Conservation (phyloP, 2,113 vertebrate genomes). For the Cinclus cinclus region DNA sequence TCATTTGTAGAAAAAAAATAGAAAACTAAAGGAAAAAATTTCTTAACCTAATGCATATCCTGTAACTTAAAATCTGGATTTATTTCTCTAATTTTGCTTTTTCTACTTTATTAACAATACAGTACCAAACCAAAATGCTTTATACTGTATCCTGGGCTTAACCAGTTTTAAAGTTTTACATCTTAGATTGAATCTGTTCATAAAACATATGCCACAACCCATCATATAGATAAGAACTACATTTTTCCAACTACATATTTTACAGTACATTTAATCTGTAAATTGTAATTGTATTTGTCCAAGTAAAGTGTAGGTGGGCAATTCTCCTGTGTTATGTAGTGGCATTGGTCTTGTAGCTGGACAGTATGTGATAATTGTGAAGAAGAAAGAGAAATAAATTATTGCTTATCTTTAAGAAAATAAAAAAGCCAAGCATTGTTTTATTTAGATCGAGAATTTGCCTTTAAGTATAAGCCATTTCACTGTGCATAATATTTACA, state of each 20-base stretch:
- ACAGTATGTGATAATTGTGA: constrained; percentile 91
- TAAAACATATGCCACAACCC: constrained; percentile 59
- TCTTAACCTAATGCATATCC: constrained; percentile 67
- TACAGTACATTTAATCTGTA: constrained; percentile 86
- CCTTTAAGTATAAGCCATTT: constrained; percentile 26
- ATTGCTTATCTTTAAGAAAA: constrained; percentile 81
- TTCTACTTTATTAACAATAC: constrained; percentile 76
- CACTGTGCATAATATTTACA: not conserved
- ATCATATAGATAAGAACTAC: constrained; percentile 59
- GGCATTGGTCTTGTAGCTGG: constrained; percentile 87
- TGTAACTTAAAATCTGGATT: constrained; percentile 72
- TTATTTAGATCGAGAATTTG: constrained; percentile 66
- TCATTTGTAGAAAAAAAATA: constrained; percentile 69
- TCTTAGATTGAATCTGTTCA: constrained; percentile 56
- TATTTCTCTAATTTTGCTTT: constrained; percentile 79
- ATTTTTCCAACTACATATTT: constrained; percentile 76
- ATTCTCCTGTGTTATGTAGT: constrained; percentile 85
- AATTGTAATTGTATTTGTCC: constrained; percentile 84
- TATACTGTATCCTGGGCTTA: constrained; percentile 72
- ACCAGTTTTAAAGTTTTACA: constrained; percentile 39
- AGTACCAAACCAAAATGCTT: constrained; percentile 75
- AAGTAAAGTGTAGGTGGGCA: constrained; percentile 85
- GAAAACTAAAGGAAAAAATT: constrained; percentile 56
- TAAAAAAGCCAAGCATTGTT: constrained; percentile 49
- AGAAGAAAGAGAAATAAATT: constrained; percentile 89